Percentiles rank a stretch among this genome's conserved stretches.
phyloP scores from a whole-genome alignment of 2,797 vertebrate species.

The Fistularia tabacaria region DNA sequence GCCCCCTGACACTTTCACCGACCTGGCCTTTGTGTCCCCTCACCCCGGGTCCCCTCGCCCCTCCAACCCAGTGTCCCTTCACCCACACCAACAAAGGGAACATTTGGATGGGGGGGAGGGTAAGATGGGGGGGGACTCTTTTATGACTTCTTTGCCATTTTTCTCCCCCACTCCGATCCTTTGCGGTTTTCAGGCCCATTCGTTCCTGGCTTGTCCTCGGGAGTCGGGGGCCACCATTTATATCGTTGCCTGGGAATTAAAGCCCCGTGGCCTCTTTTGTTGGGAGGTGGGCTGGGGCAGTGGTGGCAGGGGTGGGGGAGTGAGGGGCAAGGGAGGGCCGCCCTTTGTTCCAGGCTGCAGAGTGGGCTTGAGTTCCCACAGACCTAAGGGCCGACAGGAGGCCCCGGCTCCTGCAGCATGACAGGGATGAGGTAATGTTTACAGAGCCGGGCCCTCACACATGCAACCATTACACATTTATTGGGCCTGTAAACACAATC shows the following conservation, averaged over 20 bases:
- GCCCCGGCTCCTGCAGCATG: conserved; percentile 26
- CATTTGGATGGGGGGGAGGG: conserved; percentile 41
- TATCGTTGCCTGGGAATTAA: conserved; percentile 89
- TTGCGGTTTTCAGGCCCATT: conserved; percentile 66
- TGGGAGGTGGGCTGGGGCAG: conserved; percentile 71
- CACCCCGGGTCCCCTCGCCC: conserved; percentile 43
- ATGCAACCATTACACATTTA: conserved; percentile 17
- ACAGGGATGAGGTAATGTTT: conserved; percentile 78
- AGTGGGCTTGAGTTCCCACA: conserved; percentile 86
- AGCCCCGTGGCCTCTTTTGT: conserved; percentile 81
- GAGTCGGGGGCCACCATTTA: conserved; percentile 79
- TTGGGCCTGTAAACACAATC: conserved; percentile 7
- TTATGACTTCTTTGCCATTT: conserved; percentile 78
- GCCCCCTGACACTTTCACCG: conserved; percentile 68
- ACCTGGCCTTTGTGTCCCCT: conserved; percentile 72
- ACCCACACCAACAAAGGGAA: conserved; percentile 48
- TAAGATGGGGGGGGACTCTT: conserved; percentile 48
- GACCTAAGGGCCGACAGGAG: conserved; percentile 41
- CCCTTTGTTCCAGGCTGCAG: conserved; percentile 84
- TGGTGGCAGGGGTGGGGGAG: conserved; percentile 67
- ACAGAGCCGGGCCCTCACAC: conserved; percentile 53
- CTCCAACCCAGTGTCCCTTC: conserved; percentile 25
- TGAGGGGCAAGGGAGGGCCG: conserved; percentile 69
- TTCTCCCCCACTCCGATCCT: conserved; percentile 60
- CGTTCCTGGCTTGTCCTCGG: conserved; percentile 78